A percentile compares a stretch with the other conserved stretches of the same genome.
Conservation (phyloP, 2,113 vertebrate species). For the Baryphthengus martii region DNA sequence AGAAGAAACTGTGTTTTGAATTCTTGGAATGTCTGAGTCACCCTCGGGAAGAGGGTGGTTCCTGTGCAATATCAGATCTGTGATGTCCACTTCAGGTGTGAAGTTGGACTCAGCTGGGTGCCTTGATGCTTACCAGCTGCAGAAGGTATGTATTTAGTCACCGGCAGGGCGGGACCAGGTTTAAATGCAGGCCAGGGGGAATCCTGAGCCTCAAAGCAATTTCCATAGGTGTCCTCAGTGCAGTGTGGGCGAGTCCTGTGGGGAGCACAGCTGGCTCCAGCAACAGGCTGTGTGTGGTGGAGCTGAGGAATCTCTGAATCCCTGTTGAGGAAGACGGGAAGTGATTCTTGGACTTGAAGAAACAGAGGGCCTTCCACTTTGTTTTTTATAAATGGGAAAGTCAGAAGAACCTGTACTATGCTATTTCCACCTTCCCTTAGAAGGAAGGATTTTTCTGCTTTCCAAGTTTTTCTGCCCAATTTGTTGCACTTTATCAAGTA, state of each 20-base stretch:
- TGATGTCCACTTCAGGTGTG: not conserved
- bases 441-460: not conserved
- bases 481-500: not conserved
- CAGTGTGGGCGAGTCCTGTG: not conserved
- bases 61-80: not conserved
- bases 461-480: not conserved
- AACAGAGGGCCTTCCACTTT: not conserved
- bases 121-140: not conserved
- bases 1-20: not conserved
- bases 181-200: not conserved
- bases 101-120: not conserved
- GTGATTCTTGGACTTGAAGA: accelerated
- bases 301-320: not conserved
- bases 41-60: not conserved
- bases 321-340: not conserved
- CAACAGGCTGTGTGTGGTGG: not conserved
- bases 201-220: not conserved
- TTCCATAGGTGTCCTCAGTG: accelerated
- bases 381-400: not conserved
- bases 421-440: not conserved
- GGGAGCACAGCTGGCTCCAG: not conserved
- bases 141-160: not conserved
- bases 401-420: not conserved
- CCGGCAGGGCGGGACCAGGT: not conserved
- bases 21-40: not conserved